phyloP scores from a whole-genome alignment of 2,888 invertebrate genomes.

The Neria commutata region DNA sequence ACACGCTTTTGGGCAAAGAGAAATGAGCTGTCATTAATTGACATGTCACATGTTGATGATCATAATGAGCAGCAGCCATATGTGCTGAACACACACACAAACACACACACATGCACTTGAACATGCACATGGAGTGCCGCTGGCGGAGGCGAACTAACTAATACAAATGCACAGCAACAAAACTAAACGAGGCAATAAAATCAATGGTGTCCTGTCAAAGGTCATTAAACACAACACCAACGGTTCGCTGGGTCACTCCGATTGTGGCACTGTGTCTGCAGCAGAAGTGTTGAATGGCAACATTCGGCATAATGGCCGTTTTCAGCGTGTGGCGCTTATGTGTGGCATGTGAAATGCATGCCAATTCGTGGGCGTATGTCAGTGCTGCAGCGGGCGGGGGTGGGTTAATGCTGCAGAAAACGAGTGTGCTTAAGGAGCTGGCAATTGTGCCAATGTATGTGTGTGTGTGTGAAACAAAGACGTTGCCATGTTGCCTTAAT shows the following conservation, averaged over 20 bases:
- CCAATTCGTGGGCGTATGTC: background rate
- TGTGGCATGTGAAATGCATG: conserved; percentile 14
- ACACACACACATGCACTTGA: background rate
- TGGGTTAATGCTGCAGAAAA: too few species aligned
- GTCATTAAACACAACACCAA: conserved; percentile 38
- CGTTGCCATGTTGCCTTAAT: too few species aligned
- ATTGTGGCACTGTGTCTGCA: too few species aligned
- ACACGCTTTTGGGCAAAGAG: conserved; percentile 21
- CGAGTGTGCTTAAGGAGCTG: too few species aligned
- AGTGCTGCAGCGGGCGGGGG: too few species aligned
- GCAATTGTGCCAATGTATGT: background rate
- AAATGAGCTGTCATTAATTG: conserved; percentile 45
- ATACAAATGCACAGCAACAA: conserved; percentile 3
- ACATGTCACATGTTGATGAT: conserved; percentile 31
- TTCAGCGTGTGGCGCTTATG: background rate
- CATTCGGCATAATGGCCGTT: too few species aligned
- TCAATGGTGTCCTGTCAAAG: conserved; percentile 41
- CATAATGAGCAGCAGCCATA: conserved; percentile 16
- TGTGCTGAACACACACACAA: conserved; percentile 4
- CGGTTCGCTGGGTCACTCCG: too few species aligned
- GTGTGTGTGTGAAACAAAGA: background rate
- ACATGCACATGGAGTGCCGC: background rate
- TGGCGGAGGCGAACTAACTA: background rate
- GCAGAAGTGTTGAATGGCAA: too few species aligned
- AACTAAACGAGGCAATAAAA: conserved; percentile 38